phyloP scores from a whole-genome alignment of 2,888 invertebrate genomes.

The Cheilosia soror region DNA sequence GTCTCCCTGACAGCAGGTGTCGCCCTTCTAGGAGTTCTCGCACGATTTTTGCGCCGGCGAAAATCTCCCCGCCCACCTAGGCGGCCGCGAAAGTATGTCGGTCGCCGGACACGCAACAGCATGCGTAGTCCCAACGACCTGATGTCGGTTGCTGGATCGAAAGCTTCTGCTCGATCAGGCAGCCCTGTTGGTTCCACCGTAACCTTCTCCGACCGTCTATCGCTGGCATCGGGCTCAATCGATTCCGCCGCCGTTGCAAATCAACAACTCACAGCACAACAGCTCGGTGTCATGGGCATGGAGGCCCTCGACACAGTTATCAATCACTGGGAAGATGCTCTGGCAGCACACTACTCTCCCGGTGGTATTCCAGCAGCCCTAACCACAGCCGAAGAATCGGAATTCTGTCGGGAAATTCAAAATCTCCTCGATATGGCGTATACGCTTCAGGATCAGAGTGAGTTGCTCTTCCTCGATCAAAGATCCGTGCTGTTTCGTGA shows the following conservation, averaged over 20 bases:
- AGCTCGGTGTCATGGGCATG: constrained; percentile 96
- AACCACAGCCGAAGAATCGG: constrained; percentile 93
- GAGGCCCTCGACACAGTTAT: constrained; percentile 96
- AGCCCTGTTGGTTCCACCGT: constrained; percentile 86
- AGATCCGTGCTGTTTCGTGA: constrained; percentile 93
- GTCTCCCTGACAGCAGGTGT: constrained; percentile 87
- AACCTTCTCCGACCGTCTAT: constrained; percentile 87
- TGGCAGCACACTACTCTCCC: constrained; percentile 89
- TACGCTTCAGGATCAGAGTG: constrained; percentile 93
- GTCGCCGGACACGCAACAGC: constrained; percentile 85
- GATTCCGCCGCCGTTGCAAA: constrained; percentile 84
- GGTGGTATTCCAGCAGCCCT: constrained; percentile 86
- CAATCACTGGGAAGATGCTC: constrained; percentile 97
- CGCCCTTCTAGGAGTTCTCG: constrained; percentile 91
- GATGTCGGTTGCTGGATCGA: constrained; percentile 88
- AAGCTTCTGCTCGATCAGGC: constrained; percentile 86
- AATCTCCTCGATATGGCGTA: constrained; percentile 93
- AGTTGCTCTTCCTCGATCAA: constrained; percentile 94
- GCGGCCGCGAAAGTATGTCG: constrained; percentile 85
- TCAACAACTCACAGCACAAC: constrained; percentile 91
- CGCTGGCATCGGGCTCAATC: constrained; percentile 88
- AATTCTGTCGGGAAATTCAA: constrained; percentile 92
- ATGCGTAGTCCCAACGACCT: constrained; percentile 90
- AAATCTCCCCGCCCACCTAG: constrained; percentile 87
- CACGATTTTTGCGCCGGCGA: constrained; percentile 90